These are phyloP conservation scores for Hypotaenidia philippensis DNA, from an alignment of 2,797 vertebrate species.

Conservation along the genomic window DNA sequence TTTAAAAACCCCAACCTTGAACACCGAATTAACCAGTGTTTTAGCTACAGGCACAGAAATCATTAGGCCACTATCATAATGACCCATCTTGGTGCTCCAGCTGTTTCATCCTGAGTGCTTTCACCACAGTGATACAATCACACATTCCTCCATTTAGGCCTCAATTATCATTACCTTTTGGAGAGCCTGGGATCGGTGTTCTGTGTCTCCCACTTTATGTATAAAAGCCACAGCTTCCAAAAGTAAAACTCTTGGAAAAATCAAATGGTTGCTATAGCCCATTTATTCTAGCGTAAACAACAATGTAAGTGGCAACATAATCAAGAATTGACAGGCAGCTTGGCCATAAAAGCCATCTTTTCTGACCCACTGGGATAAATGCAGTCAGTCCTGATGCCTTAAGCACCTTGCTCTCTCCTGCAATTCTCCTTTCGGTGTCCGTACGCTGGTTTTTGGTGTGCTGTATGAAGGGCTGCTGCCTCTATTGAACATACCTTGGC, in stretches of 20 bases:
- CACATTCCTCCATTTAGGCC: not conserved
- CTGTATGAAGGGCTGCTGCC: not conserved
- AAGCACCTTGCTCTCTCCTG: not conserved
- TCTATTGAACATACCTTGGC: not conserved
- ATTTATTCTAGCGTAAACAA: not conserved
- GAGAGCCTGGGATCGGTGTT: not conserved
- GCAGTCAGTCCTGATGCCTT: not conserved
- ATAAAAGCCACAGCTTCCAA: not conserved
- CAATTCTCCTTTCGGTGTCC: not conserved
- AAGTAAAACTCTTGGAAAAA: constrained; percentile 1
- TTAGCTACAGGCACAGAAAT: not conserved
- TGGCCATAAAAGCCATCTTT: not conserved
- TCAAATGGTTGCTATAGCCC: not conserved
- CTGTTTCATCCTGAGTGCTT: not conserved
- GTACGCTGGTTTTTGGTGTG: not conserved
- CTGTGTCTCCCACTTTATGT: not conserved
- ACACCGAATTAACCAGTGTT: not conserved
- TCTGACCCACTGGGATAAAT: not conserved
- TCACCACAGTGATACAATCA: not conserved
- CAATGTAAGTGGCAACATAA: not conserved
- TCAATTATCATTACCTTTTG: not conserved
- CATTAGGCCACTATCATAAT: not conserved
- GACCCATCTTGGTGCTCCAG: not conserved
- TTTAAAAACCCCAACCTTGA: not conserved
- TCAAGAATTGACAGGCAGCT: not conserved